Evolutionary conservation across 2,797 vertebrate genomes (phyloP), one percentile per base, ranked within the genome.

Genomic region (Neosalanx taihuensis): DNA sequence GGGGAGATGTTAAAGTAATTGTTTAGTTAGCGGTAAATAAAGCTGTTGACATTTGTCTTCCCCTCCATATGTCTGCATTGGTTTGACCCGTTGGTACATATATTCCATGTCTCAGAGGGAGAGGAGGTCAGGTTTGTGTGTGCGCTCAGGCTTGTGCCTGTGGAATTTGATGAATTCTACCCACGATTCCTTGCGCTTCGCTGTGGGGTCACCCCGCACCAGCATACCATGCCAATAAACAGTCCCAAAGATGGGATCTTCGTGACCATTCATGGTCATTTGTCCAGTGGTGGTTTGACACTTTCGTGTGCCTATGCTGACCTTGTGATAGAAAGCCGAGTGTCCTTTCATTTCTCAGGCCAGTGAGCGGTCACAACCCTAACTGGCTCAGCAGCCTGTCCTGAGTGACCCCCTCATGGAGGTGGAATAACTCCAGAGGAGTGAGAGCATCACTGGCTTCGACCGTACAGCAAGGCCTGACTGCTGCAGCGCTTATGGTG

Each of bases 371-470:
- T 13, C 23, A 53, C 49, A 58, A 51, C 33, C 49, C 60, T 69
- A 1, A 46, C 41, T 46, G 41, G 29, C 53, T 72, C 63, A 67
- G 31, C 53, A n/a, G 20, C 33, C 29, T 23, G 60, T 33, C 30
- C 4, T 33, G 18, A 35, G 35, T 49, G 65, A 72, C 65, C 64
- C 53, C 67, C 29, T 59, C 33, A 53, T 33, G 58, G 5, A 41
- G 60, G 51, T 9, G 15, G 6, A 71, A 61, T 15, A 4, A 49
- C 41, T 30, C 53, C 64, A 46, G 62, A 67, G 58, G 41, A 58
- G 17, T 62, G 46, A 68, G 51, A 64, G 69, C 20, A 68, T 64
- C 64, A 63, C 69, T 59, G 57, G 49, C 58, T 35, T 65, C 35
- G 56, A 49, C 64, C 49, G 26, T 46, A n/a, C 20, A 26, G 46